Conservation (phyloP, 2,797 vertebrate species). For the Etheostoma nigrum region DNA sequence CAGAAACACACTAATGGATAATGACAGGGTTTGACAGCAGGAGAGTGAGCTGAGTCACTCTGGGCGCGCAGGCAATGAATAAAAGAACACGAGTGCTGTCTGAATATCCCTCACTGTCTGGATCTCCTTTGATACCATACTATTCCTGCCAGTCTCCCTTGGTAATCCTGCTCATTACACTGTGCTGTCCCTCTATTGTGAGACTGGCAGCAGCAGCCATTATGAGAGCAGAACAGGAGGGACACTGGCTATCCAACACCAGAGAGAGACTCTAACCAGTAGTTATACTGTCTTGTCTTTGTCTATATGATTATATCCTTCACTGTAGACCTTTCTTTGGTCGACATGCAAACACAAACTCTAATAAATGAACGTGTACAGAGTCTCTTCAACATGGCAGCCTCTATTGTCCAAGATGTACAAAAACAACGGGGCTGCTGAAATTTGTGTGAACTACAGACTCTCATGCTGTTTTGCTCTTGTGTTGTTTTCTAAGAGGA, state of each 20-base stretch:
- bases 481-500: slow-evolving; percentile 32
- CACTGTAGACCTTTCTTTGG: slow-evolving; percentile 13
- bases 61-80: slow-evolving; percentile 73
- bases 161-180: slow-evolving; percentile 76
- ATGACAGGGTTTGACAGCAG: slow-evolving; percentile 77
- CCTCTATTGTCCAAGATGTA: slow-evolving; percentile 30
- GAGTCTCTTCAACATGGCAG: slow-evolving; percentile 25
- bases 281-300: slow-evolving; percentile 29
- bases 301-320: slow-evolving; percentile 26
- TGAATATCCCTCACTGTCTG: slow-evolving; percentile 71
- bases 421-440: not conserved
- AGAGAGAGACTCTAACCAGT: slow-evolving; percentile 31
- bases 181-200: slow-evolving; percentile 61
- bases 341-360: slow-evolving; percentile 32
- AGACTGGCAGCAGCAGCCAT: slow-evolving; percentile 58
- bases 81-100: slow-evolving; percentile 74
- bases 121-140: slow-evolving; percentile 77
- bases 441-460: not conserved
- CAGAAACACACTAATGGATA: slow-evolving; percentile 78
- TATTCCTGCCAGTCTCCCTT: slow-evolving; percentile 76
- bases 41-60: slow-evolving; percentile 81
- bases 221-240: slow-evolving; percentile 49
- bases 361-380: slow-evolving; percentile 33
- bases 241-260: slow-evolving; percentile 20
- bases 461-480: slow-evolving; percentile 15